Evolutionary conservation across 2,113 vertebrate genomes (phyloP), one percentile per base, ranked within the genome.

Genomic region (Sclerurus mexicanus): DNA sequence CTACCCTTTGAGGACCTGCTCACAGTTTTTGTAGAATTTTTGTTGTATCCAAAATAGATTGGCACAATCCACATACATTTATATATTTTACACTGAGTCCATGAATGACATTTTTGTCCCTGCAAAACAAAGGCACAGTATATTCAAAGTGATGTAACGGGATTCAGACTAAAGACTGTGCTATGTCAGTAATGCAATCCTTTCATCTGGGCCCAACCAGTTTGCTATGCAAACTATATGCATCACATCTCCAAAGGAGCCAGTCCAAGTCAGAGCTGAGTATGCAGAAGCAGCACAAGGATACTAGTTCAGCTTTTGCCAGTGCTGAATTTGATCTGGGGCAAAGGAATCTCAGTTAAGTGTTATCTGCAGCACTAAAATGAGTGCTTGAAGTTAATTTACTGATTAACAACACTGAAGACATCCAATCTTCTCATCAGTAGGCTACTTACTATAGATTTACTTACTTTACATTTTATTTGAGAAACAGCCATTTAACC

Each of bases 341-440:
- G 37, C 47, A 56, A 67, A 53, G 30, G 12, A 95, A 78, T 91
- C 76, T 87, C 80, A 78, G 64, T 40, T 71, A 77, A 47, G 33
- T 30, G 56, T 74, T 72, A 77, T n/a, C 63, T 63, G 71, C 63
- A 84, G 50, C 19, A 9, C 56, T 81, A 81, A 93, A 84, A 71
- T 63, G 56, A 77, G 58, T 19, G 44, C 47, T 86, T 58, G 46
- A 85, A 90, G 76, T 92, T 95, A 93, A 86, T 96, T 90, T 69
- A 86, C 47, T 84, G 88, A 92, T 88, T 87, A 90, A 78, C 47
- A 77, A 50, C 63, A 56, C 20, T 56, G 56, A 89, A 91, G 75
- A 68, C 44, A 73, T 72, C 22, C 35, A 67, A 63, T 79, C 76
- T 92, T 92, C 64, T 93, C 80, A 64, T 82, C 58, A 79, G 47